phyloP scores from a whole-genome alignment of 2,113 vertebrate species.

The Amphiprion percula region DNA sequence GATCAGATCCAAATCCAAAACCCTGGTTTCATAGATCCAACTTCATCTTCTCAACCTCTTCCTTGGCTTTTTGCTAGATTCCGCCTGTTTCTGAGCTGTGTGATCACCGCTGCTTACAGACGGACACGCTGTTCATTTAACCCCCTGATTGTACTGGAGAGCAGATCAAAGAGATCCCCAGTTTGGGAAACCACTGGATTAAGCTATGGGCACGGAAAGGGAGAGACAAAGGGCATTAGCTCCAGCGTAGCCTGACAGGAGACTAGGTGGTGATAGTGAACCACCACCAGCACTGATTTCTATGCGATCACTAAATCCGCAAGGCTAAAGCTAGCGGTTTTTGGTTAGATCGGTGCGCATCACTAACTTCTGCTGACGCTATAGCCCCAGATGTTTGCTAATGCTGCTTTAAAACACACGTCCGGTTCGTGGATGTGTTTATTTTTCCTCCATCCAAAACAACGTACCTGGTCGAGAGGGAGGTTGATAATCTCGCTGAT shows the following conservation, averaged over 20 bases:
- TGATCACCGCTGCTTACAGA: no score
- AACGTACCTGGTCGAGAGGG: constrained; percentile 93
- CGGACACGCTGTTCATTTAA: constrained; percentile 7
- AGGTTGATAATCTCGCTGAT: constrained; percentile 94
- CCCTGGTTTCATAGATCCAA: no score
- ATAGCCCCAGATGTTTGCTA: no score
- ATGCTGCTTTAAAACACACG: background rate
- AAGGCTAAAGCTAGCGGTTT: constrained; percentile 30
- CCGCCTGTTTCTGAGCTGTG: background rate
- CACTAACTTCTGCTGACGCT: constrained; percentile 27
- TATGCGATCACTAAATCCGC: constrained; percentile 21
- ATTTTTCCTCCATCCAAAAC: background rate
- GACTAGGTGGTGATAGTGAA: constrained; percentile 20
- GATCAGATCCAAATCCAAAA: no score
- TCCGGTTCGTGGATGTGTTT: background rate
- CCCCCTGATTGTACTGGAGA: constrained; percentile 21
- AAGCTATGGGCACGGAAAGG: constrained; percentile 6
- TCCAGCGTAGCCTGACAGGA: constrained; percentile 13
- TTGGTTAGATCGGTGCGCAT: constrained; percentile 24
- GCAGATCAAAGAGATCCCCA: constrained; percentile 17
- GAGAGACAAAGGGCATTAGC: constrained; percentile 49
- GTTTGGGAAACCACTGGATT: constrained; percentile 30
- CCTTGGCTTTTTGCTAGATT: background rate
- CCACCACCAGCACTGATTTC: constrained; percentile 15
- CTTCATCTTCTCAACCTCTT: background rate